phyloP scores from a whole-genome alignment of 2,888 invertebrate genomes.

The Hedychridium roseum region DNA sequence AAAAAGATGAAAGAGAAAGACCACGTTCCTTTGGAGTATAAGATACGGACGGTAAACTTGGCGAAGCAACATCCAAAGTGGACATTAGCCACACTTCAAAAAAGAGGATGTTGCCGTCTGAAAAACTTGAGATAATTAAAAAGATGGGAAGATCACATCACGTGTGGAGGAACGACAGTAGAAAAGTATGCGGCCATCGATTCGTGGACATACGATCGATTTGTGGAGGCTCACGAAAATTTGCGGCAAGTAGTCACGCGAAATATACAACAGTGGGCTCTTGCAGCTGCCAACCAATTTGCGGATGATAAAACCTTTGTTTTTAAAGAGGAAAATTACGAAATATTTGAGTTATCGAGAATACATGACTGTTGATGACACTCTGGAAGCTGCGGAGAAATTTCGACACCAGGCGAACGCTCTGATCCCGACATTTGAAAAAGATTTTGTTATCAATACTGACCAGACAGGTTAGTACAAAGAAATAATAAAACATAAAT shows the following conservation, averaged over 20 bases:
- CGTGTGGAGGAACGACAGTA: too few relatives aligned
- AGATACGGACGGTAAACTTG: conserved; percentile 7
- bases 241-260: conserved; percentile 10
- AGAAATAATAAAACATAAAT: too few relatives aligned
- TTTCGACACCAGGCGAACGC: conserved; percentile 3
- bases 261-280: conserved; percentile 1
- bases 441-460: conserved; percentile 3
- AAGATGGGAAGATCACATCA: conserved; percentile 16
- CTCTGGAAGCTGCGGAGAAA: neutral
- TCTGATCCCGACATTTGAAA: neutral
- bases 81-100: conserved; percentile 11
- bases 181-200: too few relatives aligned
- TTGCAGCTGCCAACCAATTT: conserved; percentile 17
- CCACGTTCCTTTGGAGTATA: conserved; percentile 8
- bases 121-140: conserved; percentile 5
- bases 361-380: neutral
- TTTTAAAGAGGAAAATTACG: conserved; percentile 4
- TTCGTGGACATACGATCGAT: conserved; percentile 14
- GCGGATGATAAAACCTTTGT: neutral
- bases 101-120: conserved; percentile 4
- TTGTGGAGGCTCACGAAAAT: conserved; percentile 10
- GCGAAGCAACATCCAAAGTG: conserved; percentile 13
- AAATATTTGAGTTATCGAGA: neutral
- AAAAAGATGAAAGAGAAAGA: neutral
- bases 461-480: conserved; percentile 5